These are phyloP conservation scores for Eupsilia transversa DNA, from an alignment of 2,888 invertebrate genomes.

Conservation along the genomic window DNA sequence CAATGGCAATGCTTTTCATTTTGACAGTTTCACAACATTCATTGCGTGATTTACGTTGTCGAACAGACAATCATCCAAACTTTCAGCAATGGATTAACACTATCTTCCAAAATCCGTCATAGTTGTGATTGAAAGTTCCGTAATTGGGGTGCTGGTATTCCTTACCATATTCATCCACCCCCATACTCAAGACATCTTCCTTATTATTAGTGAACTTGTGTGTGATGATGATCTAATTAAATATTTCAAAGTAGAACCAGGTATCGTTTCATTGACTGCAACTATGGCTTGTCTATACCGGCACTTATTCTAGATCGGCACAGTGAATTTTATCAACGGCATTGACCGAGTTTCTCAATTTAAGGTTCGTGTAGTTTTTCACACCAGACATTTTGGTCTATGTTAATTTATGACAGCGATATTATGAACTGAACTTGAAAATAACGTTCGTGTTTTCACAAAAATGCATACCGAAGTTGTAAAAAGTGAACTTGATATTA, in stretches of 20 bases:
- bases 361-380: slow-evolving; percentile 46
- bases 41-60: too few species aligned
- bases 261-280: not conserved
- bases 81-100: too few species aligned
- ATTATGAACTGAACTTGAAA: not conserved
- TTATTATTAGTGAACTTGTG: not conserved
- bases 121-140: too few species aligned
- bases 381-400: slow-evolving; percentile 35
- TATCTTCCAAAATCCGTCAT: too few species aligned
- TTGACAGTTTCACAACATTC: too few species aligned
- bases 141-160: too few species aligned
- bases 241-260: not conserved
- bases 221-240: too few species aligned
- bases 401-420: slow-evolving; percentile 22
- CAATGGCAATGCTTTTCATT: too few species aligned
- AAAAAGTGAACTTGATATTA: not conserved
- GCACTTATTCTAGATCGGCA: slow-evolving; percentile 39
- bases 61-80: too few species aligned
- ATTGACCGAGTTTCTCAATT: slow-evolving; percentile 63
- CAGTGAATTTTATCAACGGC: slow-evolving; percentile 54
- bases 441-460: slow-evolving; percentile 2
- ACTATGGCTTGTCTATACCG: slow-evolving; percentile 32
- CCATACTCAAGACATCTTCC: not conserved
- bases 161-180: not conserved
- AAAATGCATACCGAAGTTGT: slow-evolving; percentile 6